These are phyloP conservation scores for Xiphias gladius DNA, from an alignment of 2,113 vertebrate genomes.

Conservation along the genomic window DNA sequence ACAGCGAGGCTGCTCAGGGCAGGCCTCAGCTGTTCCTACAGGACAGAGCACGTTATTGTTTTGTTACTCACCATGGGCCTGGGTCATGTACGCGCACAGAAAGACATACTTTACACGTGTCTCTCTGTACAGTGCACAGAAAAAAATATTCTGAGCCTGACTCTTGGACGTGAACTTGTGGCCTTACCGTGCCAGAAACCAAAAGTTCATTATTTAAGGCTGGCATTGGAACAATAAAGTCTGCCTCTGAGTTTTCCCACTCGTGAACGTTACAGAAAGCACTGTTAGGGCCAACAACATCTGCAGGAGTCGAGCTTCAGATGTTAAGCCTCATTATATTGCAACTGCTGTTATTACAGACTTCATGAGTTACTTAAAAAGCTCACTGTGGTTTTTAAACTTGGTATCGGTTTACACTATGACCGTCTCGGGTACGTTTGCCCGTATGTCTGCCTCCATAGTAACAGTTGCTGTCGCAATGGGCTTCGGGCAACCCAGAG, in stretches of 20 bases:
- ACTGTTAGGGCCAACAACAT: not conserved
- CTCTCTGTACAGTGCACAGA: not conserved
- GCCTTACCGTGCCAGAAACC: not conserved
- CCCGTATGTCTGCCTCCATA: not conserved
- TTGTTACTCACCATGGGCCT: constrained; percentile 3
- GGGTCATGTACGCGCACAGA: not conserved
- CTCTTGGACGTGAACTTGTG: not conserved
- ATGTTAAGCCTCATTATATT: not conserved
- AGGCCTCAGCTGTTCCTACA: constrained; percentile 10
- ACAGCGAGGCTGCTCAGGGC: not conserved
- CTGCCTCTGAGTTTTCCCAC: not conserved
- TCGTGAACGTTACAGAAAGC: no score
- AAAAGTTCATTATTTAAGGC: not conserved
- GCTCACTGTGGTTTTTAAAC: not conserved
- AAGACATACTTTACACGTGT: not conserved
- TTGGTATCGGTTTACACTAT: not conserved
- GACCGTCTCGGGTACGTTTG: not conserved
- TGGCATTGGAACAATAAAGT: not conserved
- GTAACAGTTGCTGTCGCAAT: not conserved
- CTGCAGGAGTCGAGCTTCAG: not conserved
- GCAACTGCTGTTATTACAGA: not conserved
- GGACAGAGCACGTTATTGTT: constrained; percentile 39
- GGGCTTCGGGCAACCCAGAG: not conserved
- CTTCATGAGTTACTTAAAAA: constrained; percentile 15
- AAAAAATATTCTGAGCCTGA: not conserved